These are phyloP conservation scores for Lampris megalopsis DNA, from an alignment of 2,113 vertebrate species.

Conservation along the genomic window DNA sequence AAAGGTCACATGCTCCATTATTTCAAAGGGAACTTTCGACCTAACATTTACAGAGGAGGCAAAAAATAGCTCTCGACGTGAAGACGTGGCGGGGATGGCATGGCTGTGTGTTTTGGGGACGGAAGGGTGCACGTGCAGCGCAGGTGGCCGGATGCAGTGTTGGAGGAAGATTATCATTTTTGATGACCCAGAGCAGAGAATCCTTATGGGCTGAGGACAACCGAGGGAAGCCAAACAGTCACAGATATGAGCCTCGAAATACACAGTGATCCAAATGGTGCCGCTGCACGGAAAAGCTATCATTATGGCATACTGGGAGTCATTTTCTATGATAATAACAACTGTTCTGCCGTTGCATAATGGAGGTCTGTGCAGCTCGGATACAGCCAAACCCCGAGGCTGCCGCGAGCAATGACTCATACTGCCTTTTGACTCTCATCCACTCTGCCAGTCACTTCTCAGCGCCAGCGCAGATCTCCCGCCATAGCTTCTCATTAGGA, in stretches of 20 bases:
- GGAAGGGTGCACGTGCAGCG: background rate
- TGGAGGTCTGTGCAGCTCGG: slow-evolving; percentile 40
- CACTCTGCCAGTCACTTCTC: slow-evolving; percentile 61
- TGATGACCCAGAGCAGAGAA: slow-evolving; percentile 39
- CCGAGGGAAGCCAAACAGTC: background rate
- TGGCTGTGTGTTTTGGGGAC: slow-evolving; percentile 50
- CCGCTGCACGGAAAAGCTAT: slow-evolving; percentile 32
- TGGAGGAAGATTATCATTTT: slow-evolving; percentile 40
- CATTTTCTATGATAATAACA: slow-evolving; percentile 60
- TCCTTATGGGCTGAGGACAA: slow-evolving; percentile 29
- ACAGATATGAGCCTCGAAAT: background rate
- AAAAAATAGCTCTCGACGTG: slow-evolving; percentile 71
- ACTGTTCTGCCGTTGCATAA: slow-evolving; percentile 38
- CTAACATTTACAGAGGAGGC: slow-evolving; percentile 81
- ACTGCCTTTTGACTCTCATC: slow-evolving; percentile 66
- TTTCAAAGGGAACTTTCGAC: slow-evolving; percentile 81
- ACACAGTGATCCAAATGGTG: slow-evolving; percentile 45
- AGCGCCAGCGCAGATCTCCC: slow-evolving; percentile 39
- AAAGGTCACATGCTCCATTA: slow-evolving; percentile 85
- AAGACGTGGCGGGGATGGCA: slow-evolving; percentile 58
- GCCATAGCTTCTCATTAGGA: slow-evolving; percentile 63
- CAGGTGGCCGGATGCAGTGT: too few species aligned
- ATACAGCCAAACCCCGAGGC: slow-evolving; percentile 45
- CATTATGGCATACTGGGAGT: slow-evolving; percentile 21
- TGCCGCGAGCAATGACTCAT: slow-evolving; percentile 55